Evolutionary conservation across 2,797 vertebrate genomes (phyloP), one percentile per base, ranked within the genome.

Genomic region (Sparus aurata): DNA sequence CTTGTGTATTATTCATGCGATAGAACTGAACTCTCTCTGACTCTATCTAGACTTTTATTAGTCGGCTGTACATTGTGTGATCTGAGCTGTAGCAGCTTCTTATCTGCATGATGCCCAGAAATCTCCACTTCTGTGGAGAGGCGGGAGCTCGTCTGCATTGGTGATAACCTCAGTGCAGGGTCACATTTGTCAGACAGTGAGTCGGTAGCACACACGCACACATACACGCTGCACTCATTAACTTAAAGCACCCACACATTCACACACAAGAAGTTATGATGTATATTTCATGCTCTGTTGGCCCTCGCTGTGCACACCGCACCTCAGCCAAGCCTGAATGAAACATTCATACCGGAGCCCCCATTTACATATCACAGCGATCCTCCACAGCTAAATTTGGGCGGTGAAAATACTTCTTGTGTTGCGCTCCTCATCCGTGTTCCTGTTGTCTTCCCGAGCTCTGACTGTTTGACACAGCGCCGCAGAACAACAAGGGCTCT

Each of bases 281-380:
- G 82, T 88, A 91, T 90, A 85, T 91, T 91, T 91, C 73, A 92
- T 90, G 79, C 74, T 70, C 64, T 59, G 83, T 68, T 78, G 84
- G 75, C 67, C 61, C 65, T 53, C 73, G 69, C 64, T 49, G 9
- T 52, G 60, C 76, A 43, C 59, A 67, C 67, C 9, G 65, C 49
- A 69, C 81, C 75, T 70, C 75, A 82, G 77, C 88, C 86, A 76
- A 77, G 77, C 75, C 63, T 52, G 54, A 52, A 90, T 90, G 66
- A 92, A 92, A 90, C 84, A 92, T 90, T 88, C 77, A 91, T 79
- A 71, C 86, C 53, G 53, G 12, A 13, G 62, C n/a, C 22, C 1
- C 30, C 65, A 92, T 91, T 90, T 90, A 62, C 85, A 91, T 91
- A 86, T 85, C 75, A 82, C 38, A 86, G 85, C 52, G 27, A 66